Evolutionary conservation across 2,888 invertebrate genomes (phyloP), one percentile per base, ranked within the genome.

Genomic region (Mamestra brassicae): DNA sequence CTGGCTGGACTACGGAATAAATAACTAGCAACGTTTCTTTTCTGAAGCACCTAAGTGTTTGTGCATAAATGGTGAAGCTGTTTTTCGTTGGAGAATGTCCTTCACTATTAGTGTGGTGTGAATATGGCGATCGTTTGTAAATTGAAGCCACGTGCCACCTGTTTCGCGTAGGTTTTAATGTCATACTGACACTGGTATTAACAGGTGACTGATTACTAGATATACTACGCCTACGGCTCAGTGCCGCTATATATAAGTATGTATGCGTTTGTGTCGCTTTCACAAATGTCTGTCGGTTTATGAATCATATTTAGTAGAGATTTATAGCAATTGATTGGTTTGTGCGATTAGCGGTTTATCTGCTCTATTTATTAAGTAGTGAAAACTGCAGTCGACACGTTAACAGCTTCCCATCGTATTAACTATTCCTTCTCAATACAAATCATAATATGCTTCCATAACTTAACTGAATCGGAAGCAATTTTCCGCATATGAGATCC

Each of bases 161-260:
- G 76, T 54, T 55, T 67, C 63, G 71, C 80, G 80, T 84, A 83
- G 76, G 82, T 76, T 80, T 70, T 68, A 73, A 84, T 80, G 76
- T 80, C 84, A 84, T 55, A 52, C 36, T 45, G 47, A 84, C 58
- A 52, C 36, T 45, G 47, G 69, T 66, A 61, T 63, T 57, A 80
- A 71, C 68, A 47, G 67, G 55, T 69, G 69, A 78, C 55, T 67
- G 79, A 81, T 78, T 83, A 73, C 66, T 61, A n/a, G n/a, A n/a
- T n/a, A 38, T 26, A 66, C 34, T 38, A 73, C 74, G 57, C 74
- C 74, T 71, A 78, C 70, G 26, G 15, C 15, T 17, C 72, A 34
- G 36, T 6, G 61, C 61, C 42, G 26, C 36, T 36, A n/a, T 42
- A 4, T 52, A 17, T 17, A 10, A 26, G 7, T 26, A 60, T 34